Evolutionary conservation across 37 sponge, comb jelly and placozoan genomes (phyloP), one percentile per base, ranked within the genome.

Genomic region (Petrosia ficiformis): DNA sequence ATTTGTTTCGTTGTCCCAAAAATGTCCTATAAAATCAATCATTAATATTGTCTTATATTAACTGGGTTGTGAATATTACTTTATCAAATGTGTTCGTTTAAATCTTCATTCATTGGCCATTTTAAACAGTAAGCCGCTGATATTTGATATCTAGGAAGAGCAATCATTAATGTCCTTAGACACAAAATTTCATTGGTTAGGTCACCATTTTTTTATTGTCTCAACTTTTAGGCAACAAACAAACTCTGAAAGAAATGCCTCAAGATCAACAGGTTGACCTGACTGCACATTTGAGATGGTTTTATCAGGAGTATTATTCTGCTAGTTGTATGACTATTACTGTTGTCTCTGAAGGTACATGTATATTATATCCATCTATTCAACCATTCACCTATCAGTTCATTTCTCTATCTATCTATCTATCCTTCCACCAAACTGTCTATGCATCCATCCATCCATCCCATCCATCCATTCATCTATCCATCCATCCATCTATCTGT

Each of bases 261-360:
- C 22, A 32, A 5, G 30, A 80, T 64, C 37, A 59, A 25, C 72
- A 56, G 43, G 52, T 34, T 21, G 68, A 64, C 29, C 63, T 82
- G 24, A 22, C 6, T n/a, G 70, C 61, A 0, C 24, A 29, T 16
- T 54, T 82, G 22, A 75, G 48, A 41, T 67, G 85, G 65, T 90
- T 85, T 48, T 60, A 85, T 57, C 31, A 31, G 29, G 21, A 67
- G 57, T 41, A 68, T 60, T 91, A 91, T 73, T 91, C 87, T 24
- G 42, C 83, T 31, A 72, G 86, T 65, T 78, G 65, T 35, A 91
- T 91, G 92, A 77, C 87, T 29, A 42, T 86, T 8, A 73, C 74
- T 11, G 79, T 91, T 3, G 44, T 82, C 25, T 85, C 92, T 26
- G 57, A 69, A 44, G 75, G 92, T 86, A 54, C 54, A 48, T 19